phyloP scores from a whole-genome alignment of 2,797 vertebrate species.

The Morus bassanus region DNA sequence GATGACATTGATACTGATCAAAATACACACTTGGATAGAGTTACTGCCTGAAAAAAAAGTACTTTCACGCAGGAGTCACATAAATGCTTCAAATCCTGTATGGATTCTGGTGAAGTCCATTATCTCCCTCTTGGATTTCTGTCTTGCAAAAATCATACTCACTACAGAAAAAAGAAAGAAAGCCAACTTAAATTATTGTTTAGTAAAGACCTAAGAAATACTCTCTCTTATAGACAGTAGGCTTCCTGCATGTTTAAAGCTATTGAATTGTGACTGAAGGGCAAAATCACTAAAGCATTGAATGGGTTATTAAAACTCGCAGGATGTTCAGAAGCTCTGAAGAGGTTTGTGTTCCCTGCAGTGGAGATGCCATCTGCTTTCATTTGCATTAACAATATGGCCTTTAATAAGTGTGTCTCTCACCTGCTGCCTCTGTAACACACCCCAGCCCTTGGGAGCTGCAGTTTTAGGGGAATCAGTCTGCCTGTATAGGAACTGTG shows the following conservation, averaged over 20 bases:
- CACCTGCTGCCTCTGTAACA: background rate
- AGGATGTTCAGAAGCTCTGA: background rate
- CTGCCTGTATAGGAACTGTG: background rate
- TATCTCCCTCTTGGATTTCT: background rate
- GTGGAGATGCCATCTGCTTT: conserved; percentile 1
- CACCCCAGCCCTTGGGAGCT: background rate
- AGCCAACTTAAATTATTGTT: background rate
- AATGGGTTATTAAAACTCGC: background rate
- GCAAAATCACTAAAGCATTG: background rate
- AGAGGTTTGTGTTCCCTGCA: background rate
- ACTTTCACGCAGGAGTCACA: background rate
- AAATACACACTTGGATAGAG: background rate
- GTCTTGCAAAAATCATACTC: background rate
- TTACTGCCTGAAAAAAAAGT: background rate
- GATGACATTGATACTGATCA: background rate
- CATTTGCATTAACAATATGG: background rate
- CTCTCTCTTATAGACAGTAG: background rate
- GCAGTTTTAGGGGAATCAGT: background rate
- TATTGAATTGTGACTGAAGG: background rate
- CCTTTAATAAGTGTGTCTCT: background rate
- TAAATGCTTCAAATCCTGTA: background rate
- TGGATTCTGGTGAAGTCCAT: background rate
- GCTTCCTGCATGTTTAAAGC: background rate
- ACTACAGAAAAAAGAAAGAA: background rate
- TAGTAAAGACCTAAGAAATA: background rate